These are phyloP conservation scores for Andrena camellia DNA, from an alignment of 2,888 invertebrate genomes.

Conservation along the genomic window DNA sequence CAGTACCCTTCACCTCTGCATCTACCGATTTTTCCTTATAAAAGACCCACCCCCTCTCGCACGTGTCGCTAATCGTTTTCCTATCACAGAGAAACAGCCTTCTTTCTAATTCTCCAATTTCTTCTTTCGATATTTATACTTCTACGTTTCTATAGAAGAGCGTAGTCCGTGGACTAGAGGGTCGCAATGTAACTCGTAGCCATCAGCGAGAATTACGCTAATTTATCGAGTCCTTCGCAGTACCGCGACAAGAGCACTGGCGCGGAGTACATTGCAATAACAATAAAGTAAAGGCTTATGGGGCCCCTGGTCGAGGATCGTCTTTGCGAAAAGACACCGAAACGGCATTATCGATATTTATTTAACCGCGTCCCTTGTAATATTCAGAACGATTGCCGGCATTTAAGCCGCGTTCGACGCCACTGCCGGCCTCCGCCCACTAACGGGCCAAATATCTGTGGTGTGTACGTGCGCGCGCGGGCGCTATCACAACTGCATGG, in stretches of 20 bases:
- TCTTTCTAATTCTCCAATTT: neutral
- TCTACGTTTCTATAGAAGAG: neutral
- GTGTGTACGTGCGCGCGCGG: conserved; percentile 28
- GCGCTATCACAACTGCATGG: conserved; percentile 43
- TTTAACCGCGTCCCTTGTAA: conserved; percentile 66
- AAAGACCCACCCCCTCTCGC: too few species aligned
- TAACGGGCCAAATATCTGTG: conserved; percentile 51
- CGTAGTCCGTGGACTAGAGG: conserved; percentile 16
- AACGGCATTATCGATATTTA: conserved; percentile 74
- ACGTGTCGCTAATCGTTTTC: neutral
- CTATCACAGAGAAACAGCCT: conserved; percentile 2
- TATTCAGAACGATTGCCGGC: conserved; percentile 68
- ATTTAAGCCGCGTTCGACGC: conserved; percentile 64
- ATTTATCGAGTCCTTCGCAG: conserved; percentile 65
- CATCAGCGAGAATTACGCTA: conserved; percentile 68
- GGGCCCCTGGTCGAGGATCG: conserved; percentile 59
- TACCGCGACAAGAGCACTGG: conserved; percentile 37
- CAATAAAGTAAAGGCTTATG: conserved; percentile 77
- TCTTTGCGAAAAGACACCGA: conserved; percentile 72
- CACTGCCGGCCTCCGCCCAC: conserved; percentile 43
- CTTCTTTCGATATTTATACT: neutral
- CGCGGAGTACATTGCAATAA: conserved; percentile 69
- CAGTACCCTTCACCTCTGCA: neutral
- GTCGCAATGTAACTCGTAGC: conserved; percentile 57
- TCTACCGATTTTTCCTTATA: too few species aligned